A percentile compares a stretch with the other conserved stretches of the same genome.
Evolutionary conservation across 2,797 vertebrate species (phyloP).

Genomic region (Falco concolor): DNA sequence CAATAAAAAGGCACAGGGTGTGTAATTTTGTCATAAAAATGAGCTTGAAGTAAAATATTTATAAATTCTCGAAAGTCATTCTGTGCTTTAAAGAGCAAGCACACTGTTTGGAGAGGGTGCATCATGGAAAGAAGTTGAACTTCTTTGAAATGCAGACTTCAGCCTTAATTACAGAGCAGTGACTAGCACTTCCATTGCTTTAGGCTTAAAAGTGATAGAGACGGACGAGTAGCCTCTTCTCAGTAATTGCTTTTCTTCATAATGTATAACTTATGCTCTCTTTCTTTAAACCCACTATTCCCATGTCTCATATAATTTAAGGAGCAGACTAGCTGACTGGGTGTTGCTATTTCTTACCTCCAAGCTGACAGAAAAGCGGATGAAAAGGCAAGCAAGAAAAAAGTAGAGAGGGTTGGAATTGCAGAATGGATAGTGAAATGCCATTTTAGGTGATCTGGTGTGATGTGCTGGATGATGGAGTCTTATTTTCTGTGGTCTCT

Average conservation of each 20-base stretch:
- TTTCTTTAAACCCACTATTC: not conserved
- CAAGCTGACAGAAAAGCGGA: not conserved
- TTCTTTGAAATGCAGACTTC: slow-evolving; percentile 7
- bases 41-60: not conserved
- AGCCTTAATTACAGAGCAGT: not conserved
- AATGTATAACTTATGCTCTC: not conserved
- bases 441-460: not conserved
- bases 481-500: not conserved
- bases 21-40: not conserved
- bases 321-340: not conserved
- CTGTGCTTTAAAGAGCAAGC: not conserved
- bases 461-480: not conserved
- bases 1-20: not conserved
- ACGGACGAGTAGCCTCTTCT: not conserved
- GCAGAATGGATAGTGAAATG: not conserved
- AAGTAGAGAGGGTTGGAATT: not conserved
- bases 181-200: not conserved
- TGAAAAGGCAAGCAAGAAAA: not conserved
- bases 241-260: slow-evolving; percentile 24
- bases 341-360: not conserved
- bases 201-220: slow-evolving; percentile 25
- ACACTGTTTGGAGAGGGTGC: not conserved
- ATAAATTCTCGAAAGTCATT: not conserved
- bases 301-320: not conserved
- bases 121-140: not conserved